Percentiles rank a stretch among this genome's conserved stretches.
Evolutionary conservation across 1,140 invertebrate species (phyloP).

Genomic region (Drosophila teissieri): DNA sequence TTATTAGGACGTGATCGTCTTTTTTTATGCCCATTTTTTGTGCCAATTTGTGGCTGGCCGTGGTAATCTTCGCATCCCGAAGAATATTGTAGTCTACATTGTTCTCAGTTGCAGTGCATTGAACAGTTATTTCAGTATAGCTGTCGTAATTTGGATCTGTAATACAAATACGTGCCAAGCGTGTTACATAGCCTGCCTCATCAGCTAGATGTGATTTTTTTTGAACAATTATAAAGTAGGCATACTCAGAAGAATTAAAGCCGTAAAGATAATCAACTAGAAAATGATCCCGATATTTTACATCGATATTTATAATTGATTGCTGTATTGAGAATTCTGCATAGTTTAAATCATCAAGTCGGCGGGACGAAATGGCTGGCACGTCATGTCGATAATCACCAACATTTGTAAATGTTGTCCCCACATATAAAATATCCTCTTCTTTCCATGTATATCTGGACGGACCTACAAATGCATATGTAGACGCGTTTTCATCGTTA

Average conservation of each 20-base stretch:
- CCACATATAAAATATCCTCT: conserved; percentile 95
- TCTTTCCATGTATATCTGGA: conserved; percentile 91
- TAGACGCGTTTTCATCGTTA: conserved; percentile 95
- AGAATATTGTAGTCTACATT: conserved; percentile 92
- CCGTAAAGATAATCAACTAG: conserved; percentile 97
- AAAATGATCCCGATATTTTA: conserved; percentile 97
- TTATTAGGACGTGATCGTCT: conserved; percentile 92
- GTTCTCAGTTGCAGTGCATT: conserved; percentile 88
- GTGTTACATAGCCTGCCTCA: conserved; percentile 94
- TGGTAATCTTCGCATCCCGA: conserved; percentile 94
- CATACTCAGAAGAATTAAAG: conserved; percentile 96
- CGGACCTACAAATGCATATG: conserved; percentile 97
- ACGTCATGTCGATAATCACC: conserved; percentile 97
- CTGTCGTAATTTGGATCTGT: conserved; percentile 97
- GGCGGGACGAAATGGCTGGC: conserved; percentile 95
- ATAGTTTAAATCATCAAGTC: conserved; percentile 91
- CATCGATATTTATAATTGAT: conserved; percentile 95
- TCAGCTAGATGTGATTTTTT: conserved; percentile 95
- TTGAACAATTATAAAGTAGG: conserved; percentile 98
- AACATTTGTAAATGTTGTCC: conserved; percentile 96
- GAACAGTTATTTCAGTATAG: conserved; percentile 97
- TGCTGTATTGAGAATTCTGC: conserved; percentile 95
- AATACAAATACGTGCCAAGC: conserved; percentile 95
- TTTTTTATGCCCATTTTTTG: conserved; percentile 90
- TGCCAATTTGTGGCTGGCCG: conserved; percentile 92